A percentile compares a stretch with the other conserved stretches of the same genome.
Evolutionary conservation across 1,140 invertebrate genomes (phyloP).

Genomic region (Drosophila bocqueti): DNA sequence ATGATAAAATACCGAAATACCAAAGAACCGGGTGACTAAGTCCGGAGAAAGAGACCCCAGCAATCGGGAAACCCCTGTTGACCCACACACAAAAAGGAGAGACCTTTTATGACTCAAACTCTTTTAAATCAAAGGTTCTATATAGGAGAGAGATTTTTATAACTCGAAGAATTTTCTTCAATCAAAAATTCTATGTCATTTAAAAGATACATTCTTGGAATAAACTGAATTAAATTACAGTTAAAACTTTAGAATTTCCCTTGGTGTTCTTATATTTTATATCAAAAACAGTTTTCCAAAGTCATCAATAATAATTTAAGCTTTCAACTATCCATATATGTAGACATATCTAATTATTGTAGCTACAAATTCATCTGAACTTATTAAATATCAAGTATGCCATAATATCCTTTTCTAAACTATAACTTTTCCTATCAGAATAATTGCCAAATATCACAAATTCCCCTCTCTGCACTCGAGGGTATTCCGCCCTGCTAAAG

Average conservation of each 20-base stretch:
- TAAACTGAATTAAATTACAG: background rate
- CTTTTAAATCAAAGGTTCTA: background rate
- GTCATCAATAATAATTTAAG: background rate
- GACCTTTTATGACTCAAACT: too few species aligned
- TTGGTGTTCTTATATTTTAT: background rate
- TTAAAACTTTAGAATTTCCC: too few species aligned
- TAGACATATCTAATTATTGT: background rate
- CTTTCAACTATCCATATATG: background rate
- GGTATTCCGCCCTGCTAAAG: background rate
- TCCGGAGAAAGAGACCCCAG: background rate
- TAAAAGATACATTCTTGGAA: background rate
- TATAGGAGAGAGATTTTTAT: background rate
- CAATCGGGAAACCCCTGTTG: background rate
- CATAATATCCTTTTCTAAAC: background rate
- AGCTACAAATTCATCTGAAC: background rate
- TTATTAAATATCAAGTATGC: too few species aligned
- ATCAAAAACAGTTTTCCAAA: background rate
- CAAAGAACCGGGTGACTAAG: slow-evolving; percentile 30
- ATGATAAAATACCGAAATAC: slow-evolving; percentile 25
- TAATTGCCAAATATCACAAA: background rate
- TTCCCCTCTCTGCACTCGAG: background rate
- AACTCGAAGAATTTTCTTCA: too few species aligned
- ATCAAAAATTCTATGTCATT: background rate
- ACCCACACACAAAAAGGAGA: background rate
- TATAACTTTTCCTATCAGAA: background rate